Base-by-base conservation (phyloP, 92 coral and sea anemone genomes). In the Ricordea florida region DNA sequence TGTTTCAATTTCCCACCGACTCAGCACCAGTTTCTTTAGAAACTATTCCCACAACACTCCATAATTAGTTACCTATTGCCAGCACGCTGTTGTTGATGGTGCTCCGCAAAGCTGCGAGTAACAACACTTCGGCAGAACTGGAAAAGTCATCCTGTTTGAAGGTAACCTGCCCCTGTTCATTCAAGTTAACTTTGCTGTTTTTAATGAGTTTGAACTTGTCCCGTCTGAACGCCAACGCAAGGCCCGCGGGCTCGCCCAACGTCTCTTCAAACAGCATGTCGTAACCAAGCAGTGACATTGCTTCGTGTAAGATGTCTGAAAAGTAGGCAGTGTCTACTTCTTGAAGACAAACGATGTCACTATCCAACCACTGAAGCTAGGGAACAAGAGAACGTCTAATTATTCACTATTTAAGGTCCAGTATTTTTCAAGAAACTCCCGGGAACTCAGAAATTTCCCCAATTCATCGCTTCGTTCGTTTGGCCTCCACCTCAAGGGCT, bases 261-360 rank as follows among this genome's bases (percentile, higher is more conserved):
- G 79, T 69, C 24, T 51, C 57, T 23, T 46, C 70, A 46, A 75
- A 74, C 51, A 85, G 35, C 32, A 93, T 93, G 20, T 58, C 21
- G 66, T 78, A 91, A 6, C 85, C 90, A 1, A 83, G 55, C 8
- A 49, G 26, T 1, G 52, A 44, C 61, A 91, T 76, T 0, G 68
- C 86, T 49, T 57, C 75, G 24, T 40, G 43, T 16, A 91, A 84
- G 21, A 63, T 57, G 42, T 45, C 36, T 37, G 69, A 48, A 47
- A 78, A 87, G 86, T 91, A 91, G n/a, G 46, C 13, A 8, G 65
- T 57, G 42, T 91, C 97, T 10, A 91, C 90, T 37, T 91, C 97
- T 74, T 91, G 97, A 15, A 91, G 59, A 56, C 92, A 83, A 11
- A 91, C 66, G 23, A 91, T 83, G 26, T 87, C 90, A 18, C 87